phyloP scores from a whole-genome alignment of 2,113 vertebrate species.

The Trochalopteron elliotii region DNA sequence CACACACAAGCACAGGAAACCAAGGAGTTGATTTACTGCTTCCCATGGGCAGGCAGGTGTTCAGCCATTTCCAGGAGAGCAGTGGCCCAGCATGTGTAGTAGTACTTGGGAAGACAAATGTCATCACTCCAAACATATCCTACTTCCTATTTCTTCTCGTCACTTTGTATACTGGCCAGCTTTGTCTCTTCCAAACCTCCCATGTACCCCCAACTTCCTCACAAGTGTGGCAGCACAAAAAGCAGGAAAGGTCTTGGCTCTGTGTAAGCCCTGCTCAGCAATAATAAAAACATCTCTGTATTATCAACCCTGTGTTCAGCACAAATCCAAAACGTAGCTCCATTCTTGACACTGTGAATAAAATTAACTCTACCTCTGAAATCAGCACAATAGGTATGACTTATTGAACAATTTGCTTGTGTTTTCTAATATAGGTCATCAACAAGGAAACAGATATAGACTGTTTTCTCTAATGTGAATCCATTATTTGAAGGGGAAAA shows the following conservation, averaged over 20 bases:
- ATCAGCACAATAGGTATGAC: not conserved
- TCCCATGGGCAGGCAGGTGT: not conserved
- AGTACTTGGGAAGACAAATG: not conserved
- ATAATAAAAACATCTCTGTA: not conserved
- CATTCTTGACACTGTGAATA: not conserved
- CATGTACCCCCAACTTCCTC: not conserved
- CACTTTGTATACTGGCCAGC: not conserved
- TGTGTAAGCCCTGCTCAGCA: not conserved
- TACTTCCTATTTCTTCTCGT: not conserved
- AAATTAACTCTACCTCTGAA: not conserved
- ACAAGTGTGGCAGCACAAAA: not conserved
- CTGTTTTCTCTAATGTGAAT: not conserved
- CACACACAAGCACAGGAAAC: not conserved
- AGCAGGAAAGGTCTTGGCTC: not conserved
- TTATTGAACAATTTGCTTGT: not conserved
- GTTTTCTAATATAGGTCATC: not conserved
- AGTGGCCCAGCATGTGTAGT: not conserved
- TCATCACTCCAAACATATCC: not conserved
- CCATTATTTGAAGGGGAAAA: not conserved
- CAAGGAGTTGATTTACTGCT: not conserved
- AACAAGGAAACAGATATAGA: not conserved
- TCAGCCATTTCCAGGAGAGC: not conserved
- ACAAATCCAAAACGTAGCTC: not conserved
- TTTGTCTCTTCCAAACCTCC: not conserved
- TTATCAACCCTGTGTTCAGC: not conserved